These are phyloP conservation scores for Tineola bisselliella DNA, from an alignment of 2,888 invertebrate genomes.

Conservation along the genomic window DNA sequence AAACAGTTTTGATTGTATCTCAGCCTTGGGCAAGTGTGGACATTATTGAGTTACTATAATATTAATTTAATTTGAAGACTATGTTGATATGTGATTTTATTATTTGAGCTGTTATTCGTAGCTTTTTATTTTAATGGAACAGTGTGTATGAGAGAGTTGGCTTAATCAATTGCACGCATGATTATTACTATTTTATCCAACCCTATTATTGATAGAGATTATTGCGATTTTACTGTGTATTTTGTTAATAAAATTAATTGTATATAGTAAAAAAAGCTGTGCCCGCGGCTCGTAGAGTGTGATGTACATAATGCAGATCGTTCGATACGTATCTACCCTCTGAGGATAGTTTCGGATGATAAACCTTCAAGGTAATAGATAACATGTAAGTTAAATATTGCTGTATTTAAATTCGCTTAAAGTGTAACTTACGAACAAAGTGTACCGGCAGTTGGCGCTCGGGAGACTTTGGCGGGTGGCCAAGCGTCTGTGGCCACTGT, in stretches of 20 bases:
- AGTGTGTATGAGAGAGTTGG: neutral
- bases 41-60: neutral
- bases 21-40: conserved; percentile 1
- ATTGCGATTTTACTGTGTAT: conserved; percentile 61
- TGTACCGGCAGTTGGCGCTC: conserved; percentile 33
- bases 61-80: neutral
- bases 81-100: neutral
- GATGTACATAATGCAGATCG: conserved; percentile 30
- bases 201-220: conserved; percentile 54
- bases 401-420: conserved; percentile 59
- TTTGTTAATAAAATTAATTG: conserved; percentile 63
- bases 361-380: conserved; percentile 18
- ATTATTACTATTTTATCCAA: conserved; percentile 40
- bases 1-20: conserved; percentile 32
- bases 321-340: conserved; percentile 4
- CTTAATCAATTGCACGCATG: conserved; percentile 21
- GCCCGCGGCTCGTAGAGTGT: conserved; percentile 38
- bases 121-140: neutral
- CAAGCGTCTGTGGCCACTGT: conserved; percentile 28
- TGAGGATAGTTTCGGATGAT: conserved; percentile 5
- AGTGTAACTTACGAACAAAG: conserved; percentile 53
- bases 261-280: conserved; percentile 65
- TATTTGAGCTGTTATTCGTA: neutral
- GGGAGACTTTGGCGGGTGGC: conserved; percentile 26
- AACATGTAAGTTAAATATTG: conserved; percentile 49